Evolutionary conservation across 2,797 vertebrate genomes (phyloP).

Genomic region (Muscicapa striata): DNA sequence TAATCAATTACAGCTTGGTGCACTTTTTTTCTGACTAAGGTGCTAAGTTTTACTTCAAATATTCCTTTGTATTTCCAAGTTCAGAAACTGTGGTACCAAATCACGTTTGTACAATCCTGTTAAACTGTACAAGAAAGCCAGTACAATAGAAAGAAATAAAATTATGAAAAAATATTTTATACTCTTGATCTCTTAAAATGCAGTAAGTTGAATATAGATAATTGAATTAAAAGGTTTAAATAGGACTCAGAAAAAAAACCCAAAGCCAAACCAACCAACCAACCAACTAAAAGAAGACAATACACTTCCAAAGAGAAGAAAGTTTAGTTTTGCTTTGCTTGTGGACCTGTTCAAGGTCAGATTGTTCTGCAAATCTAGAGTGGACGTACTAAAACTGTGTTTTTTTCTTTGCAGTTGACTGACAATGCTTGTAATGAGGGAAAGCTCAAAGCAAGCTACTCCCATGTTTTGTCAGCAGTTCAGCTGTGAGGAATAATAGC

Average conservation of each 20-base stretch:
- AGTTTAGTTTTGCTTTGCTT: neutral
- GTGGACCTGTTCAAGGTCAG: neutral
- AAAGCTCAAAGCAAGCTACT: neutral
- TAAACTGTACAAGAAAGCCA: conserved; percentile 15
- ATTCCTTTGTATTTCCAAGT: neutral
- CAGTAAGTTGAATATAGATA: conserved; percentile 25
- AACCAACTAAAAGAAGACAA: neutral
- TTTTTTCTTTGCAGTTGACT: neutral
- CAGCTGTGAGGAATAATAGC: neutral
- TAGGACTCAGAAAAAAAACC: neutral
- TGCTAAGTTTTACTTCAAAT: neutral
- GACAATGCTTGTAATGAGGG: neutral
- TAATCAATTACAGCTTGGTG: neutral
- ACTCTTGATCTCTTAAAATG: conserved; percentile 12
- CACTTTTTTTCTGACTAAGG: neutral
- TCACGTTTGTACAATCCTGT: conserved; percentile 14
- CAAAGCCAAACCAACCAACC: neutral
- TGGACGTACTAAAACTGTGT: neutral
- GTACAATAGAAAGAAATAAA: conserved; percentile 30
- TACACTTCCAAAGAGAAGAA: neutral
- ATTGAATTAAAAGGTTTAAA: conserved; percentile 61
- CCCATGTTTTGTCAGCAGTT: neutral
- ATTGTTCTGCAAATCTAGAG: neutral
- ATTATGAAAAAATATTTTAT: conserved; percentile 37
- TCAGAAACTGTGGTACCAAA: neutral